phyloP scores from a whole-genome alignment of 2,797 vertebrate genomes.

The Gymnoscopelus microlampas region DNA sequence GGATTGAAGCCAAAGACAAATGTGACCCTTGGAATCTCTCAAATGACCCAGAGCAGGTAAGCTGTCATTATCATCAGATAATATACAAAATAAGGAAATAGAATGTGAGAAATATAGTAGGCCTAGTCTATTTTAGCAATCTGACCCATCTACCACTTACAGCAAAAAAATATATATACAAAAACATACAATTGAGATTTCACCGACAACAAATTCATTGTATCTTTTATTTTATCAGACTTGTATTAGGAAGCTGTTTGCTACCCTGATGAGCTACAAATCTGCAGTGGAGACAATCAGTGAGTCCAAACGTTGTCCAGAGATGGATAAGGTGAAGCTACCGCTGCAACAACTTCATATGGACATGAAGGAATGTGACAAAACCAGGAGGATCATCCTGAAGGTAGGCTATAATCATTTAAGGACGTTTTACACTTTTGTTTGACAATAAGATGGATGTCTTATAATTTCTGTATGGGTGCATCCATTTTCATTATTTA shows the following conservation, averaged over 20 bases:
- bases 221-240: conserved; percentile 51
- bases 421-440: too few relatives aligned
- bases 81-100: too few relatives aligned
- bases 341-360: conserved; percentile 37
- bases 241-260: conserved; percentile 70
- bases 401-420: conserved; percentile 32
- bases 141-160: too few relatives aligned
- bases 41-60: conserved; percentile 46
- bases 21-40: conserved; percentile 74
- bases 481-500: not conserved
- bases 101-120: not conserved
- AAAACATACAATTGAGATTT: too few relatives aligned
- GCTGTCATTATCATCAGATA: not conserved
- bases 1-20: conserved; percentile 67
- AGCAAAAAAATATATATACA: too few relatives aligned
- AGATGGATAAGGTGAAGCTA: conserved; percentile 23
- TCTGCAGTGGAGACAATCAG: conserved; percentile 44
- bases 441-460: not conserved
- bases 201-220: not conserved
- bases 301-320: conserved; percentile 44
- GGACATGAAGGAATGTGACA: conserved; percentile 51
- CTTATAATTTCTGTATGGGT: too few relatives aligned
- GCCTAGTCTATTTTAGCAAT: too few relatives aligned
- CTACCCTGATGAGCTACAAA: conserved; percentile 62
- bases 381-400: rapidly evolving